phyloP scores from a whole-genome alignment of 2,888 invertebrate species.

The Physocephala rufipes region DNA sequence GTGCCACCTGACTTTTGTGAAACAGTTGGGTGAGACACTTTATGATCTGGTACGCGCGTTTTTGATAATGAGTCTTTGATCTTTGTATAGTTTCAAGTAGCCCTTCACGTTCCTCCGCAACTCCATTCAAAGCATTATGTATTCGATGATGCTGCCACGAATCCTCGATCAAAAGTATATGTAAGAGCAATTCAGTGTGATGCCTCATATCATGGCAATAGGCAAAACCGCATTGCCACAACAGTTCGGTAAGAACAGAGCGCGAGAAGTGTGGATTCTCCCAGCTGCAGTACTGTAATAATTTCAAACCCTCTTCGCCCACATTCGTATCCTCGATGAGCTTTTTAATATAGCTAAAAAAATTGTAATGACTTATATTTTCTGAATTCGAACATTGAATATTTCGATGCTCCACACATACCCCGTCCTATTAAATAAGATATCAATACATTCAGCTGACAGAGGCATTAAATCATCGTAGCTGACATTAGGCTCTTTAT shows the following conservation, averaged over 20 bases:
- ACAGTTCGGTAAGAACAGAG: conserved; percentile 85
- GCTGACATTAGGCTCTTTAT: conserved; percentile 73
- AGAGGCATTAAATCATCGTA: conserved; percentile 72
- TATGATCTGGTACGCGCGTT: conserved; percentile 95
- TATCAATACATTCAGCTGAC: conserved; percentile 79
- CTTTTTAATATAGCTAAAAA: conserved; percentile 86
- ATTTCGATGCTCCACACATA: conserved; percentile 62
- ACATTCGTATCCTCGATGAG: conserved; percentile 93
- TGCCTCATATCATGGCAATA: conserved; percentile 94
- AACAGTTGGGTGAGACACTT: conserved; percentile 94
- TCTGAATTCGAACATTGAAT: no score
- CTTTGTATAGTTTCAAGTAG: conserved; percentile 91
- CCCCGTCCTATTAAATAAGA: conserved; percentile 84
- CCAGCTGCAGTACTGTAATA: conserved; percentile 95
- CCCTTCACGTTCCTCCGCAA: conserved; percentile 86
- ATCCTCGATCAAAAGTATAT: conserved; percentile 89
- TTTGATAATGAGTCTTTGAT: conserved; percentile 94
- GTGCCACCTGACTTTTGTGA: conserved; percentile 82
- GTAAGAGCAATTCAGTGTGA: conserved; percentile 87
- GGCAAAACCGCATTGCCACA: conserved; percentile 88
- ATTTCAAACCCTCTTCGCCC: conserved; percentile 88
- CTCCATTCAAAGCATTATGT: conserved; percentile 91
- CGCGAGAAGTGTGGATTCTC: conserved; percentile 95
- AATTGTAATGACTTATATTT: not conserved
- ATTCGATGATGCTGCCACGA: conserved; percentile 96